Base-by-base conservation (phyloP, 1,140 invertebrate species). In the Gerris buenoi region DNA sequence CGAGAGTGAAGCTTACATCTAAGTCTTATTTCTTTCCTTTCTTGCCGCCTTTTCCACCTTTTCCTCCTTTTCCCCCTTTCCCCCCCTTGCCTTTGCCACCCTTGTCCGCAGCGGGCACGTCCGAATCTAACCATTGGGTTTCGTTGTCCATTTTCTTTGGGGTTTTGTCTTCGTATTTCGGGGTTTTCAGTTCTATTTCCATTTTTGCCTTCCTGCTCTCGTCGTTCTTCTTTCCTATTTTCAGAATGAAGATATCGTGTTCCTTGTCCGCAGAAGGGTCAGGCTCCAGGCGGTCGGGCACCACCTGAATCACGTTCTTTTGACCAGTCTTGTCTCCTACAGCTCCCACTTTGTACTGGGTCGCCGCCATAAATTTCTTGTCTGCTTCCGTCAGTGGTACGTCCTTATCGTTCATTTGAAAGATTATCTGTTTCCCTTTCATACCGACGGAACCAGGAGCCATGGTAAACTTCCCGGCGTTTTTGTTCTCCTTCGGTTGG, bases 151-250 rank as follows among this genome's bases (percentile, higher is more conserved):
- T 25, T 28, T 29, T 57, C 5, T 25, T 10, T 13, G 26, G 10
- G n/a, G 26, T 65, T 33, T 15, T 15, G 2, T 65, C 57, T 59
- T 65, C 27, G 2, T 26, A 23, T 59, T 33, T 65, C 57, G 65
- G 65, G 1, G 46, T 33, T 58, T 65, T 65, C 2, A 65, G 14
- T 58, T 65, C 65, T 27, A 65, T 25, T 25, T 65, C 22, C 65
- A 65, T 25, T 25, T 58, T 65, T 3, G 65, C 33, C 25, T 27
- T 64, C 25, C 26, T 57, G 2, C 26, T 3, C 18, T 2, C 25
- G 3, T 57, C 57, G 58, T 65, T 65, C 27, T 65, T 65, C 46
- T 65, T 65, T 25, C 65, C 65, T 3, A 65, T n/a, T 22, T 59
- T 65, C 22, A 65, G 27, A 22, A 65, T 18, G 25, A 65, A 65